These are phyloP conservation scores for Steromphala cineraria DNA, from an alignment of 2,888 invertebrate species.

Conservation along the genomic window DNA sequence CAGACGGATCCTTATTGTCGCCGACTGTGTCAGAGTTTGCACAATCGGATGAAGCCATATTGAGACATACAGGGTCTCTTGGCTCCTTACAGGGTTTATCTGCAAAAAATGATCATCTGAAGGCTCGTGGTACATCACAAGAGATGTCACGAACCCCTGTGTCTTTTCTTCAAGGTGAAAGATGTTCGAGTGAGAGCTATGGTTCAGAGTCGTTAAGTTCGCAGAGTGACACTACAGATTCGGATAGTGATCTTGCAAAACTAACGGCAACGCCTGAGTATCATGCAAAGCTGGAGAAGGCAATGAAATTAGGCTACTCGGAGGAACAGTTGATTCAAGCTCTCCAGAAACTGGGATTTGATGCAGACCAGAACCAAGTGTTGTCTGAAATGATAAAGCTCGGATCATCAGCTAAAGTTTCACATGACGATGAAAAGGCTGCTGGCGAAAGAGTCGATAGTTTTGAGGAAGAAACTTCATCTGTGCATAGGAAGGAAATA, in stretches of 20 bases:
- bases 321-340: constrained; percentile 90
- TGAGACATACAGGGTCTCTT: neutral
- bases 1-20: neutral
- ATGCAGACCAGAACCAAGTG: constrained; percentile 90
- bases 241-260: constrained; percentile 40
- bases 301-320: constrained; percentile 92
- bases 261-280: constrained; percentile 48
- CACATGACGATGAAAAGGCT: neutral
- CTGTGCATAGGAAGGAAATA: neutral
- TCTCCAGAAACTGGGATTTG: constrained; percentile 87
- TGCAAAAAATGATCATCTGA: too few relatives aligned
- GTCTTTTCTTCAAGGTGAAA: constrained; percentile 16
- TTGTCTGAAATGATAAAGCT: constrained; percentile 91
- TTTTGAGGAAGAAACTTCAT: neutral
- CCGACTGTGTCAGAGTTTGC: neutral
- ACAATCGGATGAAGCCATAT: neutral
- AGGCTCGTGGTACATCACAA: neutral
- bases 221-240: constrained; percentile 20
- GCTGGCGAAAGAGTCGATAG: neutral
- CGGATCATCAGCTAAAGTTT: constrained; percentile 68
- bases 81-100: neutral
- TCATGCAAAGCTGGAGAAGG: constrained; percentile 88
- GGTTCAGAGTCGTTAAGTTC: constrained; percentile 25
- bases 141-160: neutral
- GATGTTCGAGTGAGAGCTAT: neutral